A percentile compares a stretch with the other conserved stretches of the same genome.
Conservation (phyloP, 2,888 invertebrate species). For the Julus scandinavius region DNA sequence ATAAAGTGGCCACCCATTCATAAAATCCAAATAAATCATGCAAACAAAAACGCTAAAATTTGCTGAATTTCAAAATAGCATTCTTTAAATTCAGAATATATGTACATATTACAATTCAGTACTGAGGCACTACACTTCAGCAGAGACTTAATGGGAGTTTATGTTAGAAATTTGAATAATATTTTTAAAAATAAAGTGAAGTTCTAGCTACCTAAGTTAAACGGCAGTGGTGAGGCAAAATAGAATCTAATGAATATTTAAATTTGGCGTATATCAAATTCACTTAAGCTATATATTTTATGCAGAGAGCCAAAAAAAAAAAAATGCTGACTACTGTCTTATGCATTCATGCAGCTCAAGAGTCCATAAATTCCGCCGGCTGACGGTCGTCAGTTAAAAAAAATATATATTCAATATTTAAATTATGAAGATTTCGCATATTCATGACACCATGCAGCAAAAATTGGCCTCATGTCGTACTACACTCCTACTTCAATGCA, state of each 20-base stretch:
- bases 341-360: not conserved
- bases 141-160: slow-evolving; percentile 47
- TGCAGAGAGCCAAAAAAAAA: not conserved
- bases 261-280: not conserved
- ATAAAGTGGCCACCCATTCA: not conserved
- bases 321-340: not conserved
- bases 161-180: slow-evolving; percentile 39
- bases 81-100: slow-evolving; percentile 45
- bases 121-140: slow-evolving; percentile 49
- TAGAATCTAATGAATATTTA: slow-evolving; percentile 19
- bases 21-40: not conserved
- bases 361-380: not conserved
- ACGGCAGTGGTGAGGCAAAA: not conserved
- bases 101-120: not conserved
- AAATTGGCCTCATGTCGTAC: not conserved
- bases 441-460: not conserved
- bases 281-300: slow-evolving; percentile 27
- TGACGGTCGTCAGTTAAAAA: not conserved
- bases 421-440: not conserved
- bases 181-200: not conserved
- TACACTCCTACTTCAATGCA: too few relatives aligned
- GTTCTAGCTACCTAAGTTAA: slow-evolving; percentile 2
- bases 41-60: slow-evolving; percentile 12
- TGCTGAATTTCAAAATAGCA: slow-evolving; percentile 32
- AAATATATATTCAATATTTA: not conserved